phyloP scores from a whole-genome alignment of 2,888 invertebrate species.

The Drosophila recens region DNA sequence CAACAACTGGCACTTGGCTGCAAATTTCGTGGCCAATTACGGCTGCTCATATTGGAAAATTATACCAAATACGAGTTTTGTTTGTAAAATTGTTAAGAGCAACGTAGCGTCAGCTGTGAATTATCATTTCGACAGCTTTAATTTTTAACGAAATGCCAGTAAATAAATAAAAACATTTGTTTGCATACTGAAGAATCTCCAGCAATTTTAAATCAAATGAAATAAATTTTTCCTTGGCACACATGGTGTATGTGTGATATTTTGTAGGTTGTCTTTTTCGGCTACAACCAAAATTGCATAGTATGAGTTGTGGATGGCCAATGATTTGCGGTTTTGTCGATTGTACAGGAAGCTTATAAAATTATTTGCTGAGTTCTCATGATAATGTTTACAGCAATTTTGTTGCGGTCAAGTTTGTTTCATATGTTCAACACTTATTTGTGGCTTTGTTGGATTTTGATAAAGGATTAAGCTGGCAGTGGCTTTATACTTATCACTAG shows the following conservation, averaged over 20 bases:
- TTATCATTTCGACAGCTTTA: background rate
- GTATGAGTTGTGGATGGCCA: conserved; percentile 22
- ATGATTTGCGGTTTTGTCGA: conserved; percentile 52
- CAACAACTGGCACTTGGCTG: conserved; percentile 3
- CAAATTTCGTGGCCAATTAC: conserved; percentile 11
- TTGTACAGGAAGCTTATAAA: conserved; percentile 38
- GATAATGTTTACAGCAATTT: conserved; percentile 61
- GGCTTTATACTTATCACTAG: conserved; percentile 16
- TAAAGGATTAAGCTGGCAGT: conserved; percentile 3
- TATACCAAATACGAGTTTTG: background rate
- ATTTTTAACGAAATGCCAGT: background rate
- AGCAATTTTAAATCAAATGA: background rate
- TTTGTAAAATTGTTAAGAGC: background rate
- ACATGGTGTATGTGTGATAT: conserved; percentile 35
- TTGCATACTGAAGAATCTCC: background rate
- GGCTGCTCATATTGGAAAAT: background rate
- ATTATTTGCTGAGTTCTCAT: conserved; percentile 36
- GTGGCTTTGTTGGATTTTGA: conserved; percentile 30
- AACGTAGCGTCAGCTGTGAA: background rate
- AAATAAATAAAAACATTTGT: background rate
- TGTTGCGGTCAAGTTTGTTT: conserved; percentile 58
- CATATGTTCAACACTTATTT: conserved; percentile 34
- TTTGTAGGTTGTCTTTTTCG: conserved; percentile 12
- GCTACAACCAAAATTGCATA: background rate
- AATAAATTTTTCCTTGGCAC: background rate